Conservation (phyloP, 2,797 vertebrate genomes). For the Tympanoctomys barrerae region DNA sequence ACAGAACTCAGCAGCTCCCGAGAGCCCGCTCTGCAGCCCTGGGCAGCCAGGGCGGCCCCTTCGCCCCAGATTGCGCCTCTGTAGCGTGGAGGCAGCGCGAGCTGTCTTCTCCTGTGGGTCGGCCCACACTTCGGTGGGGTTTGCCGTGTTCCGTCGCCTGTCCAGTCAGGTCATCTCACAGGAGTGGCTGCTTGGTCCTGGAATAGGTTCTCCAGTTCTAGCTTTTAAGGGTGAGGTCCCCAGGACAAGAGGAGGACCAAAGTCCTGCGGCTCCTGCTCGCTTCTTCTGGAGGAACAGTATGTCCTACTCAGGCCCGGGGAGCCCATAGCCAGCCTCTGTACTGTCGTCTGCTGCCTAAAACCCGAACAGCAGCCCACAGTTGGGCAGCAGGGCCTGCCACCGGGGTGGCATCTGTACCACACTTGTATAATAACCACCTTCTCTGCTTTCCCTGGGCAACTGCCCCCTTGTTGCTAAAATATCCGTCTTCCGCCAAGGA, state of each 20-base stretch:
- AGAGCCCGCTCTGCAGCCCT: rapidly evolving
- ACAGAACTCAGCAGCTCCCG: rapidly evolving
- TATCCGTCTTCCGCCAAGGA: not conserved
- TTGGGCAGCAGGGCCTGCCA: not conserved
- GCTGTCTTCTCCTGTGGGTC: not conserved
- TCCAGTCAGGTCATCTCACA: not conserved
- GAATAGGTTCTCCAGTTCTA: not conserved
- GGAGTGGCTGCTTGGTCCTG: not conserved
- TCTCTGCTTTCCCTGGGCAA: not conserved
- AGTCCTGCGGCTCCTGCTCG: not conserved
- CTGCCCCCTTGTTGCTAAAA: not conserved
- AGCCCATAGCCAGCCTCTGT: not conserved
- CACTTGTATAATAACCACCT: not conserved
- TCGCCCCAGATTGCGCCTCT: rapidly evolving
- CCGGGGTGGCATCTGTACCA: not conserved
- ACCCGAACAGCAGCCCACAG: not conserved
- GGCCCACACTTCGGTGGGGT: not conserved
- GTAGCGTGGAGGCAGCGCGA: not conserved
- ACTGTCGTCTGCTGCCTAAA: not conserved
- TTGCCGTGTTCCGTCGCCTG: not conserved
- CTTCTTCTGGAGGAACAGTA: not conserved
- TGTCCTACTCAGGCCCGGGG: not conserved
- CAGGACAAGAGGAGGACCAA: not conserved
- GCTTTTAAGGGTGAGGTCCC: not conserved
- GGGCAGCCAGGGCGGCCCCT: not conserved